Base-by-base conservation (phyloP, 1,140 invertebrate genomes). In the Leptinotarsa lineolata region DNA sequence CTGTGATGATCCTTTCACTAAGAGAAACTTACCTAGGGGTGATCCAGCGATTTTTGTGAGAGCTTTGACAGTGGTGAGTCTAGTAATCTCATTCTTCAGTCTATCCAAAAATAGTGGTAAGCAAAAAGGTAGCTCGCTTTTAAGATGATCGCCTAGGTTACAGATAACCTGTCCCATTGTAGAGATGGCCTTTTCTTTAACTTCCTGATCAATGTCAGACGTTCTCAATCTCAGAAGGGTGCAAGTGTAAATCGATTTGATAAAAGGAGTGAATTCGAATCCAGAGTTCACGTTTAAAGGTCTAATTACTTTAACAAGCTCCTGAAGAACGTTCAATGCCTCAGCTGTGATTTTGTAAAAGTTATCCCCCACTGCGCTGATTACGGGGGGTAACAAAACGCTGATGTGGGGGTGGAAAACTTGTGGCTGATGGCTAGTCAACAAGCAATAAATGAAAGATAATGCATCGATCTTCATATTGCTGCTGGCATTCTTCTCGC, bases 281-380 rank as follows among this genome's bases (percentile, higher is more conserved):
- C 88, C 16, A 88, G 88, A 11, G 88, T 86, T 70, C 18, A 67
- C 72, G 91, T 93, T 93, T 60, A 96, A 86, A 0, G 96, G 96
- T 71, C 96, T 88, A 76, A 99, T 94, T 11, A 99, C 96, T 87
- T 95, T 96, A 5, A 99, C 95, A 59, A 99, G 87, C 73, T 97
- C 94, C 82, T 99, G 96, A 68, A 98, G 87, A 39, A 98, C 96
- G 13, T 96, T 85, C 20, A 99, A 85, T 1, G 96, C 96, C 86
- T 98, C 96, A 0, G 97, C 96, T 5, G 96, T 97, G 60, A 99
- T 98, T 87, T 99, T 99, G 86, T 99, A 99, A 87, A 99, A 99
- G 54, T 92, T 91, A 90, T 99, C 97, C 45, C 92, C 90, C 15
- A 98, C 96, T 54, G 95, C 93, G 64, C 91, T 87, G 44, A 98